These are phyloP conservation scores for Coryphaenoides rupestris DNA, from an alignment of 2,113 vertebrate species.

Conservation along the genomic window DNA sequence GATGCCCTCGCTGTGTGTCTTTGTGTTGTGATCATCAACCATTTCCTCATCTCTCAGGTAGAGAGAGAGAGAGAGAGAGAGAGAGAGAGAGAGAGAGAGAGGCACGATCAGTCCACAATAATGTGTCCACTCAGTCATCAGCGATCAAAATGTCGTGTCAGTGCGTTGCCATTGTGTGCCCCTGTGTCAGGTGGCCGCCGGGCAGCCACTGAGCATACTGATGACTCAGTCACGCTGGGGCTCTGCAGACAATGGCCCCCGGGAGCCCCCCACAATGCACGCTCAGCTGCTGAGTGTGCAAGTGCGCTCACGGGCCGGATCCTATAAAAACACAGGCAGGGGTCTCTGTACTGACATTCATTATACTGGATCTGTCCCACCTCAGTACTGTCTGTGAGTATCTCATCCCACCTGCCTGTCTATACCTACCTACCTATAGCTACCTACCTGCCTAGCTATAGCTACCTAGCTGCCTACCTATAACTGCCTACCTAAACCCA, in stretches of 20 bases:
- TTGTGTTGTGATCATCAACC: too few species aligned
- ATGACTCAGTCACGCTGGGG: conserved; percentile 72
- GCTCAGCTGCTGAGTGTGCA: conserved; percentile 78
- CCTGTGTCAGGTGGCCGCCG: conserved; percentile 46
- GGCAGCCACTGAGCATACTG: conserved; percentile 56
- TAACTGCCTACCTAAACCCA: too few species aligned
- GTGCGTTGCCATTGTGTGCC: conserved; percentile 65
- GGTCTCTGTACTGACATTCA: conserved; percentile 60
- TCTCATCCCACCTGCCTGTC: conserved; percentile 34
- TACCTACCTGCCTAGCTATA: neutral
- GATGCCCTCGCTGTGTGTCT: too few species aligned
- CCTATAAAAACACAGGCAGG: conserved; percentile 71
- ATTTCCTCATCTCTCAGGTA: neutral
- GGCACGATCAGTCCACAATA: conserved; percentile 65
- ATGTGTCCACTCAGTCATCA: conserved; percentile 60
- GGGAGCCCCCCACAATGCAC: conserved; percentile 65
- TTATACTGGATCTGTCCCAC: conserved; percentile 73
- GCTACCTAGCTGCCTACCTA: too few species aligned
- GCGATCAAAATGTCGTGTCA: conserved; percentile 75
- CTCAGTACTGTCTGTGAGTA: conserved; percentile 76
- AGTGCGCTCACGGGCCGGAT: conserved; percentile 55
- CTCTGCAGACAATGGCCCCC: conserved; percentile 64
- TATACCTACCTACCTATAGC: neutral
- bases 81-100: conserved; percentile 15
- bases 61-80: conserved; percentile 6